These are phyloP conservation scores for Actenoides hombroni DNA, from an alignment of 2,113 vertebrate genomes.

Conservation along the genomic window DNA sequence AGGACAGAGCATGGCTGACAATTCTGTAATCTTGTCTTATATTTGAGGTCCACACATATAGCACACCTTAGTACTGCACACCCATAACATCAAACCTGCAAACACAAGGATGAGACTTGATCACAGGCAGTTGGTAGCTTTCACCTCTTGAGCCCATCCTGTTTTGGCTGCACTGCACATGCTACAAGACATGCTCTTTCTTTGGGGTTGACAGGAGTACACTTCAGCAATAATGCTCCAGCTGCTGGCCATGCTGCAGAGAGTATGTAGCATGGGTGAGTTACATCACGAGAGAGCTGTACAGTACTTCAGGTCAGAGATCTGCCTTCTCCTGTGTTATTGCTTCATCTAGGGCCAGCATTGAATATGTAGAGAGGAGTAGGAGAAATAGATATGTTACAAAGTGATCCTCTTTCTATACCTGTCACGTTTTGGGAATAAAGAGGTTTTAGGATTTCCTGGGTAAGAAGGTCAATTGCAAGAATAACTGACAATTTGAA, in stretches of 20 bases:
- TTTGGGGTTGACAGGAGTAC: accelerated
- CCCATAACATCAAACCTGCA: not conserved
- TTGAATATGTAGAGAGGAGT: not conserved
- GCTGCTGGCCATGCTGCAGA: not conserved
- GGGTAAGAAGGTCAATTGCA: not conserved
- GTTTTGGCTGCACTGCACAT: not conserved
- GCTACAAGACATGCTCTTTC: not conserved
- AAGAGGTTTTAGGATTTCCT: not conserved
- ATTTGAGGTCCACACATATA: not conserved
- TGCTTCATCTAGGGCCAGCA: not conserved
- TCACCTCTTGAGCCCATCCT: not conserved
- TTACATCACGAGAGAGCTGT: not conserved
- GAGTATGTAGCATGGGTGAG: accelerated
- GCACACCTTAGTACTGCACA: not conserved
- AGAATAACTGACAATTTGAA: not conserved
- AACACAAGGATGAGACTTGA: not conserved
- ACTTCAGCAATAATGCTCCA: not conserved
- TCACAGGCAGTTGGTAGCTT: not conserved
- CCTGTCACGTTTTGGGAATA: not conserved
- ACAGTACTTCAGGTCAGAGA: not conserved
- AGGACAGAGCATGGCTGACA: not conserved
- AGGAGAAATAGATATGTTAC: not conserved
- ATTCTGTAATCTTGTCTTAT: not conserved
- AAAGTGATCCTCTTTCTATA: not conserved
- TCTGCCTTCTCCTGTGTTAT: not conserved